These are phyloP conservation scores for Istiophorus platypterus DNA, from an alignment of 2,113 vertebrate genomes.

Conservation along the genomic window DNA sequence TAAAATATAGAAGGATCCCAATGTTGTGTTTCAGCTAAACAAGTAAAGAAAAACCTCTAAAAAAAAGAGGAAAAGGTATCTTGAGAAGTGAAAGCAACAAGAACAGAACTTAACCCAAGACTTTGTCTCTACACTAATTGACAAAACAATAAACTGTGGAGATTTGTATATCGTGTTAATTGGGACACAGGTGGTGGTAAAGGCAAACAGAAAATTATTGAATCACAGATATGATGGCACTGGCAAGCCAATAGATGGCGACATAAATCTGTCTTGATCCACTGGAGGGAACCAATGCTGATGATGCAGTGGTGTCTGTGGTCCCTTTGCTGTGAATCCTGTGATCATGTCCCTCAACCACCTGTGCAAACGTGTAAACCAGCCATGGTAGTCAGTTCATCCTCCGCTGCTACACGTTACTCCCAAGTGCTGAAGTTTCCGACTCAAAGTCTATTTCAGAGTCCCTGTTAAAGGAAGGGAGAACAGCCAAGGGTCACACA, in stretches of 20 bases:
- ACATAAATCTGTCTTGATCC: slow-evolving; percentile 16
- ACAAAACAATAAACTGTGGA: not conserved
- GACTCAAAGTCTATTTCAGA: slow-evolving; percentile 63
- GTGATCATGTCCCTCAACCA: slow-evolving; percentile 23
- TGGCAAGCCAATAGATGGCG: slow-evolving; percentile 49
- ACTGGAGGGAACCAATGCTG: not conserved
- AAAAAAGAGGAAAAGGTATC: not conserved
- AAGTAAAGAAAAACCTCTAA: not conserved
- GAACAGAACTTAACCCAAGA: not conserved
- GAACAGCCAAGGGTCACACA: slow-evolving; percentile 51
- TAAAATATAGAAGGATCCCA: not conserved
- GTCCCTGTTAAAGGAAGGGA: slow-evolving; percentile 55
- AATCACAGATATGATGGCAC: not conserved
- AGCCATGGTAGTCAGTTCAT: not conserved
- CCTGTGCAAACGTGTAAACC: slow-evolving; percentile 38
- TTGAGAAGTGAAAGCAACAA: not conserved
- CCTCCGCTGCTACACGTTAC: slow-evolving; percentile 48
- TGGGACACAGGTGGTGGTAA: slow-evolving; percentile 18
- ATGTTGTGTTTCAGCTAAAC: not conserved
- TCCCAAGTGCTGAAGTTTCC: slow-evolving; percentile 60
- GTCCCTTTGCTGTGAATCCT: slow-evolving; percentile 24
- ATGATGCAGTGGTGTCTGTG: slow-evolving; percentile 20
- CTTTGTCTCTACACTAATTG: not conserved
- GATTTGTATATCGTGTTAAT: not conserved
- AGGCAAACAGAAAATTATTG: slow-evolving; percentile 6